Evolutionary conservation across 2,113 vertebrate species (phyloP).

Genomic region (Sturnira hondurensis): DNA sequence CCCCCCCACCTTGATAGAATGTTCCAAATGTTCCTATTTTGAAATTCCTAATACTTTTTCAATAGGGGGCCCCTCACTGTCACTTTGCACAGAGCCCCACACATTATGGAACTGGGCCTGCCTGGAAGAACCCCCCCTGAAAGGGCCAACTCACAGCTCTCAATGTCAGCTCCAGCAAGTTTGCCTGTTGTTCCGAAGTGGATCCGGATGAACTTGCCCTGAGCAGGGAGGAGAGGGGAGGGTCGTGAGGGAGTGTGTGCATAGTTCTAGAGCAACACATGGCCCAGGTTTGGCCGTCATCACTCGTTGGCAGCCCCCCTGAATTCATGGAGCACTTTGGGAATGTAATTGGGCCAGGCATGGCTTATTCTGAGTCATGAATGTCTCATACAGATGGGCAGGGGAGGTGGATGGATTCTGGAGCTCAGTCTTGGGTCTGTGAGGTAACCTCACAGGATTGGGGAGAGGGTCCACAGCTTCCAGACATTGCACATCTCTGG

Average conservation of each 20-base stretch:
- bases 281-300: accelerated
- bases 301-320: neutral
- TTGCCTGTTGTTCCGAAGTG: slow-evolving; percentile 75
- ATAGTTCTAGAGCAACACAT: neutral
- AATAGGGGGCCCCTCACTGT: neutral
- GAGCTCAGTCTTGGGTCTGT: neutral
- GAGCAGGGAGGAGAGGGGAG: slow-evolving; percentile 33
- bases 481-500: neutral
- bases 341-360: neutral
- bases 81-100: neutral
- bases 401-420: no score
- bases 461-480: neutral
- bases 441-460: neutral
- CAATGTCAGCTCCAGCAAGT: slow-evolving; percentile 70
- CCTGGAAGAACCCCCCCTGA: neutral
- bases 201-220: slow-evolving; percentile 82
- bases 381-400: neutral
- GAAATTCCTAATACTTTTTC: neutral
- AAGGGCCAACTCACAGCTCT: slow-evolving; percentile 72
- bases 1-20: accelerated
- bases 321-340: neutral
- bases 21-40: neutral
- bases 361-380: neutral
- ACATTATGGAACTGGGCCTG: no score
- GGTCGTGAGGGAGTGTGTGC: accelerated